Conservation (phyloP, 1,140 invertebrate genomes). For the Drosophila bocki region DNA sequence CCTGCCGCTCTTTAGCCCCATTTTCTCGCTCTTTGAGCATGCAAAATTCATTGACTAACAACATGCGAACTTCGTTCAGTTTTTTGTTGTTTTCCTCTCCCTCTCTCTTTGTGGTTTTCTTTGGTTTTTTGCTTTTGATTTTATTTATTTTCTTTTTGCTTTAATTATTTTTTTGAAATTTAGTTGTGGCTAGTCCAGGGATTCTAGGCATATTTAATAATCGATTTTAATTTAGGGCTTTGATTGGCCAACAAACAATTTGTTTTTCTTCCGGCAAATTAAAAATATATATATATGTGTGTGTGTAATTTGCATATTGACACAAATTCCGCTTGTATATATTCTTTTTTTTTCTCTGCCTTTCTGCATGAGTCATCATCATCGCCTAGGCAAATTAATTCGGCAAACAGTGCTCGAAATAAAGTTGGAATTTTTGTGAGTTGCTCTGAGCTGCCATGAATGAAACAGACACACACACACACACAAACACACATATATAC, state of each 20-base stretch:
- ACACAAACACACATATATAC: not conserved
- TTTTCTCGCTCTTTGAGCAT: constrained; percentile 47
- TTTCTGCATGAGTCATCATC: constrained; percentile 26
- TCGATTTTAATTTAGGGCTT: constrained; percentile 9
- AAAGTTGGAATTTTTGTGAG: constrained; percentile 24
- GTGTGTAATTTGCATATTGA: constrained; percentile 32
- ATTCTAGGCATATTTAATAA: not conserved
- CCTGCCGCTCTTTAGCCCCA: constrained; percentile 13
- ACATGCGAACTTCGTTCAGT: constrained; percentile 67
- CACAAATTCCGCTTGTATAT: constrained; percentile 13
- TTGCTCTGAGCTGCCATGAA: constrained; percentile 28
- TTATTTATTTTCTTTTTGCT: constrained; percentile 8
- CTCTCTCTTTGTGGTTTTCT: constrained; percentile 11
- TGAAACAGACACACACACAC: constrained; percentile 33
- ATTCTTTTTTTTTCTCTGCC: not conserved
- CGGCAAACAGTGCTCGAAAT: constrained; percentile 19
- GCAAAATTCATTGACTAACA: constrained; percentile 81
- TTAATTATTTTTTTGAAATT: not conserved
- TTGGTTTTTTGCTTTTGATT: constrained; percentile 1
- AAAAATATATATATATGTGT: not conserved
- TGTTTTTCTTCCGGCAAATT: not conserved
- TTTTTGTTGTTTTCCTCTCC: constrained; percentile 25
- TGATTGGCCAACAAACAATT: not conserved
- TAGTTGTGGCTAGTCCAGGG: not conserved
- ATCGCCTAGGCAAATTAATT: constrained; percentile 33